These are phyloP conservation scores for Macrobrachium nipponense DNA, from an alignment of 1,140 invertebrate species.

Conservation along the genomic window DNA sequence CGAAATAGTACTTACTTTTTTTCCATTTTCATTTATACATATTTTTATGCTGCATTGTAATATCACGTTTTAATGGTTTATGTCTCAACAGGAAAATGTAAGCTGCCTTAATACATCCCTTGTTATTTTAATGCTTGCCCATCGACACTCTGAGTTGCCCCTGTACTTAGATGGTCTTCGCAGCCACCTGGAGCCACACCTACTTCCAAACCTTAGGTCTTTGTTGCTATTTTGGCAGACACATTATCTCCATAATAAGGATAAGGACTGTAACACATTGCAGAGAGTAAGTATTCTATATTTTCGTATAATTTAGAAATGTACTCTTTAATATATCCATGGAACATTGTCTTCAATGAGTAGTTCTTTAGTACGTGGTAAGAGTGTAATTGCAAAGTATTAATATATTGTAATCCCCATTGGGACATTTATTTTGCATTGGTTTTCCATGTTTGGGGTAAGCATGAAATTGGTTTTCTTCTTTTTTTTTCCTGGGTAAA, in stretches of 20 bases:
- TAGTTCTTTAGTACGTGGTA: too few species aligned
- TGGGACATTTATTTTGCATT: too few species aligned
- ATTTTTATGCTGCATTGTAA: background rate
- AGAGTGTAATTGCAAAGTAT: too few species aligned
- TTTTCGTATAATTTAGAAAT: too few species aligned
- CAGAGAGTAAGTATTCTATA: constrained; percentile 33
- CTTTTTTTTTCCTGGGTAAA: too few species aligned
- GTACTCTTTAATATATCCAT: too few species aligned
- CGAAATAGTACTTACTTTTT: too few species aligned
- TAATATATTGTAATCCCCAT: too few species aligned
- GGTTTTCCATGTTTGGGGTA: too few species aligned
- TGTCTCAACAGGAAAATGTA: constrained; percentile 45
- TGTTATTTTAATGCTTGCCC: constrained; percentile 53
- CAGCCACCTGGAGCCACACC: constrained; percentile 48
- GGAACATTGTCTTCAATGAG: too few species aligned
- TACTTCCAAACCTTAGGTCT: constrained; percentile 48
- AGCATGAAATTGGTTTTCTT: too few species aligned
- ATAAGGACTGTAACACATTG: constrained; percentile 54
- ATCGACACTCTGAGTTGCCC: constrained; percentile 44
- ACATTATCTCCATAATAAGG: constrained; percentile 55
- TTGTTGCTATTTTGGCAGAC: constrained; percentile 54
- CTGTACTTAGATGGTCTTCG: constrained; percentile 46
- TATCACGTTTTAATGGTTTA: background rate
- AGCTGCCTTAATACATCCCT: constrained; percentile 52
- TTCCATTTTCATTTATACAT: too few species aligned